Conservation (phyloP, 2,888 invertebrate genomes). For the Adelognathus sp. region DNA sequence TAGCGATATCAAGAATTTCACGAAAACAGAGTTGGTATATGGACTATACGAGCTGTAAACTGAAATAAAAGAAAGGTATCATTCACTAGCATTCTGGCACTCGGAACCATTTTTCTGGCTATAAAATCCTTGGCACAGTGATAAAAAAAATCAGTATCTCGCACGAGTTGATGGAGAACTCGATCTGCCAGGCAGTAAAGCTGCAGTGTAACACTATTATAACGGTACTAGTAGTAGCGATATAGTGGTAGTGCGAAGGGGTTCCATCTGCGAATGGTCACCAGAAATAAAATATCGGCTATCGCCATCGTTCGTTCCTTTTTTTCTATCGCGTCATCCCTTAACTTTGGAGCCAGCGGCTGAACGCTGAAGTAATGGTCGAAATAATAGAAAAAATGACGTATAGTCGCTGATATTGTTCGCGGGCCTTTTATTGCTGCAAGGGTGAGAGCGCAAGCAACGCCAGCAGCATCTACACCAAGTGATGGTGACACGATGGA, state of each 20-base stretch:
- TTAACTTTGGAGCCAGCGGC: not conserved
- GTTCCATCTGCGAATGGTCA: not conserved
- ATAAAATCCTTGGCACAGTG: not conserved
- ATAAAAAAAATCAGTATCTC: not conserved
- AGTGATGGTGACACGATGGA: constrained; percentile 8
- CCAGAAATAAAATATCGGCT: constrained; percentile 5
- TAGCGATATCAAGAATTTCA: not conserved
- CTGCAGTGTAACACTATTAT: not conserved
- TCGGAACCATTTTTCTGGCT: not conserved
- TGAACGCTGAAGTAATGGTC: constrained; percentile 50
- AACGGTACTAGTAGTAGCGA: not conserved
- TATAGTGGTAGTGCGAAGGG: not conserved
- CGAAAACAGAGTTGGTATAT: not conserved
- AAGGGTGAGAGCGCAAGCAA: not conserved
- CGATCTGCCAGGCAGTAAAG: not conserved
- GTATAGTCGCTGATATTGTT: constrained; percentile 54
- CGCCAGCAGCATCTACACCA: constrained; percentile 3
- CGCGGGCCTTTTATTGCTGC: constrained; percentile 38
- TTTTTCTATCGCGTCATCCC: not conserved
- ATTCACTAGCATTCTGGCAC: not conserved
- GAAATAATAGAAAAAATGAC: constrained; percentile 62
- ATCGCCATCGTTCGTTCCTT: not conserved
- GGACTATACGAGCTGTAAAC: not conserved
- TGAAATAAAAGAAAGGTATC: not conserved
- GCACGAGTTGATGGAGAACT: not conserved